Evolutionary conservation across 1,140 invertebrate genomes (phyloP).

Genomic region (Brachionus rotundiformis): DNA sequence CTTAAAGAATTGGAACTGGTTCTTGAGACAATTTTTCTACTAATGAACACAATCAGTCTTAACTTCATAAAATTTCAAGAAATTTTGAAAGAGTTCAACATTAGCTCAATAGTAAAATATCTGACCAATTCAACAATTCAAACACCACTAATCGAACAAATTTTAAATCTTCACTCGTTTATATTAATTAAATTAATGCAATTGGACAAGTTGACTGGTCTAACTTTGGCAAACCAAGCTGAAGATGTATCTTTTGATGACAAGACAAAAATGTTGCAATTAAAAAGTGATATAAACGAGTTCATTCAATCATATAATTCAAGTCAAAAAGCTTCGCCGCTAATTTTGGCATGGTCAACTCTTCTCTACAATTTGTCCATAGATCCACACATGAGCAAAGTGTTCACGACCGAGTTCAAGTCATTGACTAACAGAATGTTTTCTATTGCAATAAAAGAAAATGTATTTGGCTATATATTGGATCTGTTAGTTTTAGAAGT

Average conservation of each 20-base stretch:
- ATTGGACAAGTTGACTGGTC: not conserved
- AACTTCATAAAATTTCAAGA: constrained; percentile 21
- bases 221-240: not conserved
- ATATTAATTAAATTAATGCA: constrained; percentile 15
- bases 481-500: constrained; percentile 12
- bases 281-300: not conserved
- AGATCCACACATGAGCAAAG: not conserved
- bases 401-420: constrained; percentile 12
- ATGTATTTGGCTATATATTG: not conserved
- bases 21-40: constrained; percentile 3
- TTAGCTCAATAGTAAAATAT: constrained; percentile 25
- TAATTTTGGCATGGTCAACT: constrained; percentile 31
- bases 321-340: constrained; percentile 18
- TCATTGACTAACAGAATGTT: constrained; percentile 26
- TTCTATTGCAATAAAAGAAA: constrained; percentile 36
- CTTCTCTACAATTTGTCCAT: constrained; percentile 25
- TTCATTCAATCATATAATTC: constrained; percentile 1
- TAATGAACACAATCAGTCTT: not conserved
- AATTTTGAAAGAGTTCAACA: constrained; percentile 22
- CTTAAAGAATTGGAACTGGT: constrained; percentile 22
- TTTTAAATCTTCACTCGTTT: constrained; percentile 21
- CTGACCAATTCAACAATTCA: not conserved
- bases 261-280: not conserved
- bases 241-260: not conserved
- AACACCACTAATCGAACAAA: constrained; percentile 7